These are phyloP conservation scores for Drosophila orosa DNA, from an alignment of 1,140 invertebrate genomes.

Conservation along the genomic window DNA sequence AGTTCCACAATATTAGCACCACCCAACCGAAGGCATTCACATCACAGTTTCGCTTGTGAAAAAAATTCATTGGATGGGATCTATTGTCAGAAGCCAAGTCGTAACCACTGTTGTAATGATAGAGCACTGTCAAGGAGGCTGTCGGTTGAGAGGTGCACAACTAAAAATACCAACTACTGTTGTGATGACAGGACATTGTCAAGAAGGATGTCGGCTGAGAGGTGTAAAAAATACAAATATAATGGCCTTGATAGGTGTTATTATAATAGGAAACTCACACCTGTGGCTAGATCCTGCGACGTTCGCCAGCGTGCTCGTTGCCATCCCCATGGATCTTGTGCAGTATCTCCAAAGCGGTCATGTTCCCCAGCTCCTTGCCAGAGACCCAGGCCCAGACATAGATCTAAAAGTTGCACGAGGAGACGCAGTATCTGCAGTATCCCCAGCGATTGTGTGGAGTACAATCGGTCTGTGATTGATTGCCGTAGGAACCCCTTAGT, in stretches of 20 bases:
- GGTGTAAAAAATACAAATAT: no score
- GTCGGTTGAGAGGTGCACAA: neutral
- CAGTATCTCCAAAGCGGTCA: neutral
- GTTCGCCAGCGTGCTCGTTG: neutral
- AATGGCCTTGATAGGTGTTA: neutral
- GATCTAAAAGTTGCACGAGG: neutral
- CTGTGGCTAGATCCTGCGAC: neutral
- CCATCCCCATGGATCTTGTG: neutral
- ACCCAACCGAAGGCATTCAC: neutral
- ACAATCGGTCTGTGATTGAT: no score
- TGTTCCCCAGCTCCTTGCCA: neutral
- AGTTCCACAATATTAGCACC: neutral
- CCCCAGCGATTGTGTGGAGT: conserved; percentile 9
- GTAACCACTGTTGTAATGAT: neutral
- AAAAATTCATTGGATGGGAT: neutral
- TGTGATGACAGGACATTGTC: neutral
- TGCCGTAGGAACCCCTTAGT: neutral
- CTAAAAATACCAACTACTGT: no score
- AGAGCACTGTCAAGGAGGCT: no score
- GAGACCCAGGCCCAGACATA: neutral
- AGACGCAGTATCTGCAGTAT: neutral
- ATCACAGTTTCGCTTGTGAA: neutral
- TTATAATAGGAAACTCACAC: neutral
- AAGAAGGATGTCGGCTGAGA: neutral
- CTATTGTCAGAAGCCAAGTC: neutral